Conservation (phyloP, 2,797 vertebrate species). For the Dryobates pubescens region DNA sequence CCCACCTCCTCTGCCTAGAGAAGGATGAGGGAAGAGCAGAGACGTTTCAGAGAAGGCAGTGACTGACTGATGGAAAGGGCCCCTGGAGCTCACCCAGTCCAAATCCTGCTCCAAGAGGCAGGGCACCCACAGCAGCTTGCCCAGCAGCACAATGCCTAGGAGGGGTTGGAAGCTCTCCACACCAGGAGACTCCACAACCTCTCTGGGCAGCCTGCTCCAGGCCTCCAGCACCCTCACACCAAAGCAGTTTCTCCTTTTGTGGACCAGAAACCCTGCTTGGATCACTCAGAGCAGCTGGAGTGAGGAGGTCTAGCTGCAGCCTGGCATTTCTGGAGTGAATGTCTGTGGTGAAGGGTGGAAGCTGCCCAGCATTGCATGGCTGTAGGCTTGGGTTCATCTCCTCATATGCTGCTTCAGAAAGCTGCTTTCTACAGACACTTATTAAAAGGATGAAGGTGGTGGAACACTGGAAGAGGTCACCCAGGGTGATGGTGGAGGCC, state of each 20-base stretch:
- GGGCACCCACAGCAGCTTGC: too few species aligned
- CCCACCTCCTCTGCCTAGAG: not conserved
- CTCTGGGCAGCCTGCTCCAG: too few species aligned
- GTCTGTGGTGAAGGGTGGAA: not conserved
- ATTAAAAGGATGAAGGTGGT: not conserved
- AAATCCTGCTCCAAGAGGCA: too few species aligned
- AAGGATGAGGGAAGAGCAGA: not conserved
- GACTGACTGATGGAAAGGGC: rapidly evolving
- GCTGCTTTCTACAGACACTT: not conserved
- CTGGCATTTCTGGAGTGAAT: not conserved
- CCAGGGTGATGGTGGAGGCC: too few species aligned
- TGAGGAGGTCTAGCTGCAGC: not conserved
- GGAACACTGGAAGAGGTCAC: too few species aligned
- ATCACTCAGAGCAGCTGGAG: not conserved
- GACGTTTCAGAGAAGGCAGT: not conserved
- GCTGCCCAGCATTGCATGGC: not conserved
- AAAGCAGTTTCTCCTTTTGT: not conserved
- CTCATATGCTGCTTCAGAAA: not conserved
- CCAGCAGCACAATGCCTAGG: too few species aligned
- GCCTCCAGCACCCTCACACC: too few species aligned
- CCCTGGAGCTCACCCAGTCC: too few species aligned
- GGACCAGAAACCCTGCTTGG: not conserved
- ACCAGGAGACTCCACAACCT: too few species aligned
- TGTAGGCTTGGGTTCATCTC: not conserved
- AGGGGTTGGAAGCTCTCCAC: too few species aligned